Base-by-base conservation (phyloP, 1,140 invertebrate species). In the Asobara japonica region DNA sequence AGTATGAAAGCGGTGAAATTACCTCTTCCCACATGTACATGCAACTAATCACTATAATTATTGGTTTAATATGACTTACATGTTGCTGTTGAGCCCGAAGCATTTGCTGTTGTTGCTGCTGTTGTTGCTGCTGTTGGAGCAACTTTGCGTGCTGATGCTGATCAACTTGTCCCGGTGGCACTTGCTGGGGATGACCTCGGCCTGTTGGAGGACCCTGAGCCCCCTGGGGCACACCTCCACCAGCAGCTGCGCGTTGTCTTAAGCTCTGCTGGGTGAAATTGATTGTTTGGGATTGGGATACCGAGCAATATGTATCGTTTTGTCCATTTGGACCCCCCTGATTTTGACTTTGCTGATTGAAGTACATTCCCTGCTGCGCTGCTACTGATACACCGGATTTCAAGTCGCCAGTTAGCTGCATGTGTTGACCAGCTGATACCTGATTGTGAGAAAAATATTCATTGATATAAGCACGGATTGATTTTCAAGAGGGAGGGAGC, bases 351-450 rank as follows among this genome's bases (percentile, higher is more conserved):
- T 85, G 84, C 69, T 93, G 92, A 77, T 83, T 92, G 80, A 94
- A 94, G 86, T 93, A 93, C 89, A 94, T 91, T 71, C 92, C 92
- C 84, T 94, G 93, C 80, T 94, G 93, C 3, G 93, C 91, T 0
- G 92, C 93, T 27, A 93, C 92, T 0, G 92, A 92, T 20, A 94
- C 92, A 0, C 87, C 88, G 11, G 90, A 88, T 77, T 92, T 92
- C 74, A 93, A 81, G 45, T 93, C 91, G 41, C 91, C 90, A 75
- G 89, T 92, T 31, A 94, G 86, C 79, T 94, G 93, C 87, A 94
- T 90, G 78, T 94, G 93, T 81, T 95, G 93, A 2, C 93, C 93
- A 76, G 93, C 93, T 0, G 93, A 94, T 69, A 95, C 93, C 93
- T 56, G 22, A 56, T 25, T 25, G 4, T 11, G 2, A 56, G 7